Evolutionary conservation across 2,797 vertebrate species (phyloP).

Genomic region (Sebastes nivosus): DNA sequence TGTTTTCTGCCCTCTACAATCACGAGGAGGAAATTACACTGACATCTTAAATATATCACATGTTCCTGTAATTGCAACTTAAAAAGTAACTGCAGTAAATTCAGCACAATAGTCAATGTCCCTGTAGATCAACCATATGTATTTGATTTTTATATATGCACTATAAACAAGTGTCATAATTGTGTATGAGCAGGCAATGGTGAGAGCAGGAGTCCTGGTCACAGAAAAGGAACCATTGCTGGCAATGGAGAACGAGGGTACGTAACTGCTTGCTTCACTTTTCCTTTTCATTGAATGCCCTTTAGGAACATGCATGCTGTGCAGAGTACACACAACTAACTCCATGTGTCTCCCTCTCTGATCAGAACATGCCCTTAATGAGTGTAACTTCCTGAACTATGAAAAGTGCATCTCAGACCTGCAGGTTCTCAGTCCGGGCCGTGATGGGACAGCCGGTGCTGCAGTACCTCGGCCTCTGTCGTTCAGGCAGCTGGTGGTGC

Average conservation of each 20-base stretch:
- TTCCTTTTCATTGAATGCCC: no score
- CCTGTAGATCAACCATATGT: neutral
- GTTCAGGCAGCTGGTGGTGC: conserved; percentile 54
- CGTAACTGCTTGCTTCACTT: no score
- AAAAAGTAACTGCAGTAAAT: neutral
- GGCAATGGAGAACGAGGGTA: conserved; percentile 23
- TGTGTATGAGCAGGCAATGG: conserved; percentile 39
- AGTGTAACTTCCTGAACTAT: neutral
- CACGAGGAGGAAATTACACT: neutral
- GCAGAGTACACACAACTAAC: neutral
- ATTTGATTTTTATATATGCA: neutral
- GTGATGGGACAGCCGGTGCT: neutral
- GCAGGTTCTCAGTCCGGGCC: conserved; percentile 12
- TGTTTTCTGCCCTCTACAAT: neutral
- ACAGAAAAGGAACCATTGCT: neutral
- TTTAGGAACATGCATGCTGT: neutral
- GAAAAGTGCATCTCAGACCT: conserved; percentile 16
- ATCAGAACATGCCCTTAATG: neutral
- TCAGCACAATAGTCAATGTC: neutral
- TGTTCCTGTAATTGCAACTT: neutral
- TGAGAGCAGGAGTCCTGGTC: conserved; percentile 47
- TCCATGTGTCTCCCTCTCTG: neutral
- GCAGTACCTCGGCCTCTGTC: conserved; percentile 6
- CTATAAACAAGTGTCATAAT: neutral
- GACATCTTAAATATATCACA: neutral